Conservation (phyloP, 2,888 invertebrate species). For the Eristalis pertinax region DNA sequence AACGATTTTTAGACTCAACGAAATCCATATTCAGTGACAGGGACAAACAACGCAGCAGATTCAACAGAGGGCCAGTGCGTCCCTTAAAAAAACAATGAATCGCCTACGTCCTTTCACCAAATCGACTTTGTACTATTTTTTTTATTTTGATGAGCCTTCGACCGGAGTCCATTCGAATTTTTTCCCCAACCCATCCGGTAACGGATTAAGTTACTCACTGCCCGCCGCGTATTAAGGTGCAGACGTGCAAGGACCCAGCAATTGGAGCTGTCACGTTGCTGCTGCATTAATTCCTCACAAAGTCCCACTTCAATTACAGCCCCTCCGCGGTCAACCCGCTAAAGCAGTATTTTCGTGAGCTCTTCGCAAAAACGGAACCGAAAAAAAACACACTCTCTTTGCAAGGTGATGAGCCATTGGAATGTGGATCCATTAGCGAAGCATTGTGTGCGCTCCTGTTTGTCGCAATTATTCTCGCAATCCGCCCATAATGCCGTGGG, state of each 20-base stretch:
- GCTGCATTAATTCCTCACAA: conserved; percentile 33
- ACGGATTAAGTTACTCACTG: conserved; percentile 57
- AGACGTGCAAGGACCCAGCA: conserved; percentile 29
- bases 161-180: neutral
- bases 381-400: neutral
- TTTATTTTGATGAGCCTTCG: neutral
- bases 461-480: neutral
- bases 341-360: neutral
- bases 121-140: too few species aligned
- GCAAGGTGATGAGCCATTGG: neutral
- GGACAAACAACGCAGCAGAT: too few species aligned
- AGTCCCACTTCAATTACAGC: neutral
- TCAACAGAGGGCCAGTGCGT: too few species aligned
- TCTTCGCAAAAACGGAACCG: neutral
- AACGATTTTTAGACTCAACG: too few species aligned
- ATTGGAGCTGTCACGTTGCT: conserved; percentile 6
- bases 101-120: too few species aligned
- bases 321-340: neutral
- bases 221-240: conserved; percentile 12
- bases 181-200: neutral
- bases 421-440: conserved; percentile 9
- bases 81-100: too few species aligned
- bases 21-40: too few species aligned
- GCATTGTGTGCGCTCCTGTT: neutral
- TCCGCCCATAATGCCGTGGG: neutral